Evolutionary conservation across 2,888 invertebrate genomes (phyloP), one percentile per base, ranked within the genome.

Genomic region (Pimpla rufipes): DNA sequence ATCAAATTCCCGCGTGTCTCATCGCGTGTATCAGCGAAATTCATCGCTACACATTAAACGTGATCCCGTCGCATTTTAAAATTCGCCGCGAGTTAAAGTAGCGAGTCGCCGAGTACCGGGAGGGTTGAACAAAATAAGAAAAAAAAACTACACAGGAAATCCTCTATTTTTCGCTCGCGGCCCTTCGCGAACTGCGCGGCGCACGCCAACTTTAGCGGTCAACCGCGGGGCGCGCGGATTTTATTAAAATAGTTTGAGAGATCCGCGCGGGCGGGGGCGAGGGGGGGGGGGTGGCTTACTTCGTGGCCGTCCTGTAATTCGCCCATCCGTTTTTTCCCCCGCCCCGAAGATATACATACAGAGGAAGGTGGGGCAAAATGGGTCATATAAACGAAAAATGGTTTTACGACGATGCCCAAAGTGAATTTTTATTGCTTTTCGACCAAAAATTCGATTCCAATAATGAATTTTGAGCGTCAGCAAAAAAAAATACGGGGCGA

Each of bases 191-290:
- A 70, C 62, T 68, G 42, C 37, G 18, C 13, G 37, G 18, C 2
- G 11, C 45, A 21, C 42, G 71, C 47, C 40, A 73, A 73, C 79
- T 70, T 37, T 45, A 3, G 42, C 50, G 79, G 83, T 79, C 79
- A 79, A 66, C 79, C 79, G 18, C 83, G 70, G 40, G 21, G 13
- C n/a, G n/a, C n/a, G n/a, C n/a, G 70, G 71, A 75, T 83, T 79
- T 83, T 83, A 83, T 83, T 79, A 83, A 83, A 83, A 83, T 79
- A 83, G 83, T 83, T 83, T 79, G 37, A 45, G 29, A 57, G 62
- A 70, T 64, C 52, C 45, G 16, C 10, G 64, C 40, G 35, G 7
- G 18, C 1, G 59, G 11, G 40, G 21, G 3, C 18, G 10, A 6
- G 47, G 8, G 2, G 13, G n/a, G 47, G 16, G 2, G 13, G 21